Base-by-base conservation (phyloP, 2,888 invertebrate genomes). In the Schrankia costaestrigalis region DNA sequence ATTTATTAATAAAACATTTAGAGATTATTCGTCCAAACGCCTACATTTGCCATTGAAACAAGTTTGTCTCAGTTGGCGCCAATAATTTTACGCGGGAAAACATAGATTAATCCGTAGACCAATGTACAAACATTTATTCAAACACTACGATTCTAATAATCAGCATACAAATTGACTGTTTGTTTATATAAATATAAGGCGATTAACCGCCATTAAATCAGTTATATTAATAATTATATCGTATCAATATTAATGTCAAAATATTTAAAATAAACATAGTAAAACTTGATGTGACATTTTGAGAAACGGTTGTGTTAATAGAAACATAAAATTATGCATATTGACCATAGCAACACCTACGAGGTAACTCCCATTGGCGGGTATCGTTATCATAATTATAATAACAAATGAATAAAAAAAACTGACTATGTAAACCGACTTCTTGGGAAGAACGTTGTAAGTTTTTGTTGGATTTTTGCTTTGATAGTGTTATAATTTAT, bases 301-400 rank as follows among this genome's bases (percentile, higher is more conserved):
- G 32, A 39, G 29, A 41, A 40, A 42, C 46, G 19, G 10, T 36
- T 42, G 31, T 46, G 9, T 47, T 64, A 53, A 69, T 66, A 63
- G 52, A 63, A 56, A 55, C 63, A 66, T 73, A 68, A 67, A 62
- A 72, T 74, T 73, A 75, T 73, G 69, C 50, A 61, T 63, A 72
- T 63, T 54, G 54, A 35, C 43, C 26, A 50, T 57, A 56, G 48
- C 28, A 35, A 63, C 70, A 61, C 70, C 64, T 63, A 67, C 62
- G 34, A 40, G 52, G 35, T 44, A 44, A 42, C 50, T 45, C 43
- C 43, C 45, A 41, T 31, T 46, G 45, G 47, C 43, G 41, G 50
- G 54, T 60, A 15, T 41, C 52, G 56, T 35, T 44, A 60, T 56
- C 46, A 46, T 41, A n/a, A n/a, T n/a, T n/a, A n/a, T n/a, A 35